Evolutionary conservation across 2,113 vertebrate genomes (phyloP).

Genomic region (Sinocyclocheilus maitianheensis): DNA sequence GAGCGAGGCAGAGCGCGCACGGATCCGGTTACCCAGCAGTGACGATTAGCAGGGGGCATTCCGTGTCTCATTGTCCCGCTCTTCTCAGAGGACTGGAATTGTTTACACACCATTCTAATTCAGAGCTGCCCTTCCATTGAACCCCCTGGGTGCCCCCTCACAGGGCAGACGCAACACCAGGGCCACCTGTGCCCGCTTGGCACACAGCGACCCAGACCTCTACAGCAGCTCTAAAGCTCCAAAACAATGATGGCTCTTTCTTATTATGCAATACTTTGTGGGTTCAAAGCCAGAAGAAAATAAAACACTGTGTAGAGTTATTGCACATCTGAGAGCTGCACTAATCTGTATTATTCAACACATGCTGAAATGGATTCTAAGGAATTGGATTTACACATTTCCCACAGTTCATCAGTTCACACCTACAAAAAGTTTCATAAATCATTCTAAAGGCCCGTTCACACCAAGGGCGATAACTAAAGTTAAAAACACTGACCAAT

Average conservation of each 20-base stretch:
- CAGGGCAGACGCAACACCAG: slow-evolving; percentile 29
- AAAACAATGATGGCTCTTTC: not conserved
- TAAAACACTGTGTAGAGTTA: not conserved
- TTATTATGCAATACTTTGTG: not conserved
- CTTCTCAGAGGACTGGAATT: slow-evolving; percentile 57
- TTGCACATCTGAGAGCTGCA: slow-evolving; percentile 2
- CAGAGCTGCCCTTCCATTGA: slow-evolving; percentile 51
- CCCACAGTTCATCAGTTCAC: not conserved
- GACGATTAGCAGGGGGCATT: slow-evolving; percentile 57
- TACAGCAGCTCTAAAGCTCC: not conserved
- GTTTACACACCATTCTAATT: slow-evolving; percentile 60
- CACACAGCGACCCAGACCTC: slow-evolving; percentile 14
- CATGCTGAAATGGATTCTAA: not conserved
- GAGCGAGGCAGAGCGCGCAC: slow-evolving; percentile 41
- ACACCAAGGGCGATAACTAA: not conserved
- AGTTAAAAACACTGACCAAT: no score
- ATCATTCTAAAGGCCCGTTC: not conserved
- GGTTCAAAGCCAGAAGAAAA: not conserved
- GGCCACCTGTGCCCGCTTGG: slow-evolving; percentile 43
- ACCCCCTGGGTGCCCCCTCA: slow-evolving; percentile 44
- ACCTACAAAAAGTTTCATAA: not conserved
- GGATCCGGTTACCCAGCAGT: slow-evolving; percentile 61
- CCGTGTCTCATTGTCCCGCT: slow-evolving; percentile 54
- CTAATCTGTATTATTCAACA: not conserved
- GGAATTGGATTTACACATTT: not conserved